Conservation (phyloP, 2,888 invertebrate genomes). For the Anaspis maculata region DNA sequence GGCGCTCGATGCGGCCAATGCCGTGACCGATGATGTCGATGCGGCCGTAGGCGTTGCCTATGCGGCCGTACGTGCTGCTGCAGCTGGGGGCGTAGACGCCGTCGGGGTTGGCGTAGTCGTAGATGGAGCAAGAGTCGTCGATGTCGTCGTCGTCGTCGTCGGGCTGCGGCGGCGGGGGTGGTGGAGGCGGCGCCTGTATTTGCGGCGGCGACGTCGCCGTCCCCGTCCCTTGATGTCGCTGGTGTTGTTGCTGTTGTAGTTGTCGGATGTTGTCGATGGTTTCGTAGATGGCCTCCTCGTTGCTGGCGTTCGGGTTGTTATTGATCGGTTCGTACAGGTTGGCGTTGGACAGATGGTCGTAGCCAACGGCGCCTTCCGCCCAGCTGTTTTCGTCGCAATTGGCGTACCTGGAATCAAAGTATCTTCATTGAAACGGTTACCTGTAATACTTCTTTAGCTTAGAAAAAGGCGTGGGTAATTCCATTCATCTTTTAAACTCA, state of each 20-base stretch:
- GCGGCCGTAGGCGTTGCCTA: constrained; percentile 45
- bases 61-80: constrained; percentile 36
- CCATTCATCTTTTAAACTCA: too few species aligned
- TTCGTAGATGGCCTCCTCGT: constrained; percentile 42
- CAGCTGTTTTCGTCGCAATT: constrained; percentile 48
- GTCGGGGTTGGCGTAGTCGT: constrained; percentile 25
- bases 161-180: constrained; percentile 11
- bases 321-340: constrained; percentile 50
- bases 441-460: too few species aligned
- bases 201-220: not conserved
- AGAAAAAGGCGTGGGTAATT: too few species aligned
- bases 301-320: constrained; percentile 39
- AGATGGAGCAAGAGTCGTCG: too few species aligned
- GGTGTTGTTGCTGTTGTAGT: too few species aligned
- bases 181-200: constrained; percentile 14
- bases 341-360: constrained; percentile 40
- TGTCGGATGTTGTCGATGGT: constrained; percentile 46
- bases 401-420: constrained; percentile 28
- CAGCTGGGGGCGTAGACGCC: constrained; percentile 28
- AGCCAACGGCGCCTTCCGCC: constrained; percentile 49
- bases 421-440: too few species aligned
- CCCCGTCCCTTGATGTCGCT: too few species aligned
- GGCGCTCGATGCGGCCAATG: constrained; percentile 50
- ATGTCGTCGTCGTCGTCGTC: constrained; percentile 25
- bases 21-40: constrained; percentile 47